Percentiles rank a stretch among this genome's conserved stretches.
These are phyloP conservation scores for Sebastes hubbsi DNA, from an alignment of 2,797 vertebrate genomes.

Conservation along the genomic window DNA sequence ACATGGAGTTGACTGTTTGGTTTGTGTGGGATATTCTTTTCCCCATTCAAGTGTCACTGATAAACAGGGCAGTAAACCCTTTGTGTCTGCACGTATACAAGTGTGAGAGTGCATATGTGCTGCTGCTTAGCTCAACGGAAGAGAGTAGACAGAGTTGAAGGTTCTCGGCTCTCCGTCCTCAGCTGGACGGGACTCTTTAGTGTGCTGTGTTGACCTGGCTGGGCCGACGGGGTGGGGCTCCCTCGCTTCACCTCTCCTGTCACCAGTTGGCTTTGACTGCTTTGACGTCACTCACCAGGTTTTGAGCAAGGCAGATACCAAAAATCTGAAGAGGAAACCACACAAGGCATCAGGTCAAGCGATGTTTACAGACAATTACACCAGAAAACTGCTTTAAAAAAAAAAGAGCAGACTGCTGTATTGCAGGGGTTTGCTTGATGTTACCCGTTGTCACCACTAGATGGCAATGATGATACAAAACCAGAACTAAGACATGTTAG, in stretches of 20 bases:
- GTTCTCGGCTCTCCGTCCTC: slow-evolving; percentile 26
- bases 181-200: slow-evolving; percentile 22
- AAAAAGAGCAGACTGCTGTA: neutral
- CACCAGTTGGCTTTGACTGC: slow-evolving; percentile 95
- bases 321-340: slow-evolving; percentile 83
- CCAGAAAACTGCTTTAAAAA: neutral
- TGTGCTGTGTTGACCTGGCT: slow-evolving; percentile 45
- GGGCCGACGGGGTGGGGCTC: neutral
- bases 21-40: slow-evolving; percentile 27
- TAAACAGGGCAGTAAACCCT: slow-evolving; percentile 38
- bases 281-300: slow-evolving; percentile 90
- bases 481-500: slow-evolving; percentile 1
- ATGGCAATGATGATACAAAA: slow-evolving; percentile 63
- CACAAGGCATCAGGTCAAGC: neutral
- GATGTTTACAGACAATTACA: neutral
- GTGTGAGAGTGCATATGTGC: slow-evolving; percentile 28
- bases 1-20: slow-evolving; percentile 61
- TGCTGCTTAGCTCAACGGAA: slow-evolving; percentile 52
- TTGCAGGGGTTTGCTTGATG: neutral
- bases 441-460: slow-evolving; percentile 59
- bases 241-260: slow-evolving; percentile 58
- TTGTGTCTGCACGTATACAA: slow-evolving; percentile 10
- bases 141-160: slow-evolving; percentile 13
- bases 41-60: slow-evolving; percentile 41
- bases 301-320: slow-evolving; percentile 94